phyloP scores from a whole-genome alignment of 2,113 vertebrate species.

The Melanerpes aurifrons region DNA sequence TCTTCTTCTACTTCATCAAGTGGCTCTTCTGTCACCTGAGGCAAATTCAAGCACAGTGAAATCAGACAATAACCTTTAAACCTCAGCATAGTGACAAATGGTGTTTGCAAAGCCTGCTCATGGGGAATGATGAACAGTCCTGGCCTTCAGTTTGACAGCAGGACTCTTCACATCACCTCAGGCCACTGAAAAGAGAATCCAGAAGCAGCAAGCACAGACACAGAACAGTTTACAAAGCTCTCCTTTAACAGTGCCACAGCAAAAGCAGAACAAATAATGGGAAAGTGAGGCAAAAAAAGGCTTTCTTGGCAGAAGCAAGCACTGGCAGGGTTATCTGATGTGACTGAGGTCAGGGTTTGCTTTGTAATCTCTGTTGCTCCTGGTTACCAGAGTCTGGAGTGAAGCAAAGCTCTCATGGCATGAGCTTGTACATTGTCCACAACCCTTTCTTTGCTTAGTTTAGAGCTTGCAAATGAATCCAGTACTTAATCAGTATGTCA shows the following conservation, averaged over 20 bases:
- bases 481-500: neutral
- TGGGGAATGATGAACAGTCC: neutral
- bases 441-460: neutral
- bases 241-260: neutral
- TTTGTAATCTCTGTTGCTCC: neutral
- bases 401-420: neutral
- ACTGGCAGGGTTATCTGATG: neutral
- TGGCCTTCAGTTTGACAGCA: neutral
- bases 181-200: neutral
- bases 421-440: neutral
- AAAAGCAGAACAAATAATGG: neutral
- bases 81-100: neutral
- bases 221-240: neutral
- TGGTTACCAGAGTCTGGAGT: neutral
- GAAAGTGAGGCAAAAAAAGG: neutral
- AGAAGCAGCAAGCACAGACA: neutral
- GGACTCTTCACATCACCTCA: neutral
- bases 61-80: neutral
- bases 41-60: conserved; percentile 16
- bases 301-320: neutral
- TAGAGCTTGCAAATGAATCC: neutral
- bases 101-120: neutral
- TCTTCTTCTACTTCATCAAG: conserved; percentile 84
- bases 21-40: conserved; percentile 93
- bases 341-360: neutral